Evolutionary conservation across 2,888 invertebrate species (phyloP).

Genomic region (Acanthosepion esculentum): DNA sequence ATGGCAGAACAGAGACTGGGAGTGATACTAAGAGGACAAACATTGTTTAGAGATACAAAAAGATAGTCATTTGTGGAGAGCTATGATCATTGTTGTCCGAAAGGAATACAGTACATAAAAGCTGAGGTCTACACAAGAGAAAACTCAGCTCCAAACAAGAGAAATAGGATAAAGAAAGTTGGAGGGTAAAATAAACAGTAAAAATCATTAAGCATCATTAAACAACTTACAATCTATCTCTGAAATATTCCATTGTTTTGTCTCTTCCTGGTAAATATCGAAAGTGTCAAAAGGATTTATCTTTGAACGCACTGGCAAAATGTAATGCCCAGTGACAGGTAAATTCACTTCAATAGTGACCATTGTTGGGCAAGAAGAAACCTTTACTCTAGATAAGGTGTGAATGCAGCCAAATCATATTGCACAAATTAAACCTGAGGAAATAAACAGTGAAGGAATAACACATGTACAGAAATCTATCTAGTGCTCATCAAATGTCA

Average conservation of each 20-base stretch:
- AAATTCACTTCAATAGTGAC: constrained; percentile 42
- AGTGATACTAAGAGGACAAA: no score
- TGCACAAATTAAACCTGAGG: background rate
- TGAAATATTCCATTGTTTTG: background rate
- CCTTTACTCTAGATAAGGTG: background rate
- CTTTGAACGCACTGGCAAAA: constrained; percentile 34
- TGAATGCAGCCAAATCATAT: background rate
- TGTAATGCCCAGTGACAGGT: constrained; percentile 39
- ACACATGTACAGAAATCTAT: background rate
- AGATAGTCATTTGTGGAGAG: no score
- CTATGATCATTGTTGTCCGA: no score
- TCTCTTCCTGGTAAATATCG: constrained; percentile 36
- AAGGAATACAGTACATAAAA: no score
- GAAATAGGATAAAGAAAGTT: background rate
- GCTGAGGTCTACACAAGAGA: background rate
- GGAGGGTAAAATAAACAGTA: background rate
- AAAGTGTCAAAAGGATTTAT: background rate
- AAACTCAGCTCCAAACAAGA: background rate
- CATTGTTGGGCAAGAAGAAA: constrained; percentile 24
- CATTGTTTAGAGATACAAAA: no score
- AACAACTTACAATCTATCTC: constrained; percentile 39
- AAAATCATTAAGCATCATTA: no score
- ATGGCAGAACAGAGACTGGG: no score
- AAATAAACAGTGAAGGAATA: background rate
- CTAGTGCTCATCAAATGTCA: background rate